Percentiles rank a stretch among this genome's conserved stretches.
Evolutionary conservation across 2,888 invertebrate species (phyloP).

Genomic region (Calameuta idolon): DNA sequence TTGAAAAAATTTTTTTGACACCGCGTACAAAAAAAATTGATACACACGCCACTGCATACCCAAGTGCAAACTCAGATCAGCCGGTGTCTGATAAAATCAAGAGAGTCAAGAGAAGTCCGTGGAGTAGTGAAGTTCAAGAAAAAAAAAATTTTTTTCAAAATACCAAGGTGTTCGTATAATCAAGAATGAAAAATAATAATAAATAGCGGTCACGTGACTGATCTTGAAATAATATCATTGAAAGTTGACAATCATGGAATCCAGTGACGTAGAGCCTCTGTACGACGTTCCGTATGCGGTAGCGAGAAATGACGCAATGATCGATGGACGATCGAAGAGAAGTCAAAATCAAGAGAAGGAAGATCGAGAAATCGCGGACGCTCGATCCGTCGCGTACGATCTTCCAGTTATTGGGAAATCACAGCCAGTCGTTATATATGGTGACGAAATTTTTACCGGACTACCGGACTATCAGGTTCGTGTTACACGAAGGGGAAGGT

Average conservation of each 20-base stretch:
- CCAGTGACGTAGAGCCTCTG: background rate
- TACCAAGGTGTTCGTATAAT: background rate
- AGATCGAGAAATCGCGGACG: background rate
- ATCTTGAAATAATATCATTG: background rate
- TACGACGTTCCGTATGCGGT: background rate
- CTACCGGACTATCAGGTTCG: background rate
- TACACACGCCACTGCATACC: conserved; percentile 46
- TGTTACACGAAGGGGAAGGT: background rate
- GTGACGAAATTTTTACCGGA: background rate
- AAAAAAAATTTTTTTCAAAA: background rate
- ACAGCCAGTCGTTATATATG: background rate
- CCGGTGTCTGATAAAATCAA: conserved; percentile 27
- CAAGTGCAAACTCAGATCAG: conserved; percentile 50
- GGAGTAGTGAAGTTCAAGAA: background rate
- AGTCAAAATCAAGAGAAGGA: background rate
- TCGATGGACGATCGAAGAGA: background rate
- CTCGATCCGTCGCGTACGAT: background rate
- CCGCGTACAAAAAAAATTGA: background rate
- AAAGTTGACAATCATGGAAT: background rate
- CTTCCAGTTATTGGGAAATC: background rate
- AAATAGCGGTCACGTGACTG: background rate
- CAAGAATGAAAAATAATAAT: background rate
- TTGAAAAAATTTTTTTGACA: background rate
- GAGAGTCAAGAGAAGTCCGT: background rate
- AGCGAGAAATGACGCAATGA: background rate